phyloP scores from a whole-genome alignment of 1,140 invertebrate genomes.

The Drosophila arizonae region DNA sequence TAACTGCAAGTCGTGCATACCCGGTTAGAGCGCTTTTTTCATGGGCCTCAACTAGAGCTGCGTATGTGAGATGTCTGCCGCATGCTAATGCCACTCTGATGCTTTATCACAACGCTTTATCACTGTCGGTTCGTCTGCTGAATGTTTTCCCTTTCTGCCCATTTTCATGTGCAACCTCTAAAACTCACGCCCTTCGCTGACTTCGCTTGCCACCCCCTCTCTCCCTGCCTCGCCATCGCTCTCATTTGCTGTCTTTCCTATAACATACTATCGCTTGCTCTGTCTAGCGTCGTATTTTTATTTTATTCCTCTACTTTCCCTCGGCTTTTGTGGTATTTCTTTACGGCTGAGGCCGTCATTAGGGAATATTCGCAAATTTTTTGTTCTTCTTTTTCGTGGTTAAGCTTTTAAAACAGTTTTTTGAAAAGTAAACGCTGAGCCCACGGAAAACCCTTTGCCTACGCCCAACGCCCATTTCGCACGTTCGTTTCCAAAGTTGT shows the following conservation, averaged over 20 bases:
- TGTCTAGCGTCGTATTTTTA: not conserved
- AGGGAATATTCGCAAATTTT: slow-evolving; percentile 74
- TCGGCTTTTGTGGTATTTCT: slow-evolving; percentile 35
- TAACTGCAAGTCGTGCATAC: not conserved
- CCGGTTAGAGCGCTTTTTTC: too few relatives aligned
- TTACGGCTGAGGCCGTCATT: slow-evolving; percentile 57
- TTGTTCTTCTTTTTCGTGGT: slow-evolving; percentile 61
- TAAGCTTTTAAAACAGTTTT: slow-evolving; percentile 80
- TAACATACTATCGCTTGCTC: not conserved
- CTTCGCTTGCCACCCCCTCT: not conserved
- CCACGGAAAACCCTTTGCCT: not conserved
- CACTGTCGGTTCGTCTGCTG: slow-evolving; percentile 20
- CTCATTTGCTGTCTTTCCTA: not conserved
- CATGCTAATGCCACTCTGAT: slow-evolving; percentile 34
- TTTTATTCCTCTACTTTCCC: not conserved
- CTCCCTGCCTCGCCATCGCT: slow-evolving; percentile 3
- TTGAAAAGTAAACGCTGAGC: slow-evolving; percentile 61
- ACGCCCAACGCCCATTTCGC: not conserved
- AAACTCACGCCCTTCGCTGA: not conserved
- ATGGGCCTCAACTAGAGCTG: not conserved
- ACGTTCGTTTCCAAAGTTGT: slow-evolving; percentile 18
- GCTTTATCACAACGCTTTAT: slow-evolving; percentile 45
- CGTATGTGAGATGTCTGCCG: slow-evolving; percentile 25
- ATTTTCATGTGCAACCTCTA: slow-evolving; percentile 3
- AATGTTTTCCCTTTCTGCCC: not conserved